phyloP scores from a whole-genome alignment of 2,797 vertebrate genomes.

The Tangara arthus region DNA sequence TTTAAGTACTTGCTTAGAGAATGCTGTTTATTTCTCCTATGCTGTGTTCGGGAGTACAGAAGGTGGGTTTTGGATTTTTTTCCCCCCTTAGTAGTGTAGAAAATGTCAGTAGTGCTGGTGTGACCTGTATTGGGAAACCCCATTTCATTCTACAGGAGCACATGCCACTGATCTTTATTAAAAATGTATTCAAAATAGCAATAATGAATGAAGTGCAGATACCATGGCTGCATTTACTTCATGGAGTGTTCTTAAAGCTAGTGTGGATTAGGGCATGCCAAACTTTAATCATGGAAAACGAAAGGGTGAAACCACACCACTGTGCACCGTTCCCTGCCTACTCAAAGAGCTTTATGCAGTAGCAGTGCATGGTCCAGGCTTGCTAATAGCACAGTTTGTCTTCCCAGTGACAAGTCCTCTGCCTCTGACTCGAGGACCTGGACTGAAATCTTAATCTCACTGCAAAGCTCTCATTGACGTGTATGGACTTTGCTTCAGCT shows the following conservation, averaged over 20 bases:
- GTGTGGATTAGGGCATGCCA: neutral
- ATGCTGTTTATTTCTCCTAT: neutral
- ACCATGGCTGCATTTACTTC: neutral
- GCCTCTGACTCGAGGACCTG: neutral
- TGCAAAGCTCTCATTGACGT: neutral
- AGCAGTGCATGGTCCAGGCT: neutral
- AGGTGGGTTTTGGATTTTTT: neutral
- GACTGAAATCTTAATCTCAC: slow-evolving; percentile 18
- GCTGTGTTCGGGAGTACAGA: neutral
- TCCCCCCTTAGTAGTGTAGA: fast-evolving
- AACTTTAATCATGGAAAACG: neutral
- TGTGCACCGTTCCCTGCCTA: neutral
- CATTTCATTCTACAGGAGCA: neutral
- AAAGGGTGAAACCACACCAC: neutral
- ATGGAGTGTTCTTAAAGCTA: neutral
- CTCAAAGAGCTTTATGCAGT: neutral
- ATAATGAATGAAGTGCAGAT: neutral
- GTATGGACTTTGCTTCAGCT: slow-evolving; percentile 12
- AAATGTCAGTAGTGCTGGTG: neutral
- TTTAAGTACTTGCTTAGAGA: neutral
- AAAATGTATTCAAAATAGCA: neutral
- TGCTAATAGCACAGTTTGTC: neutral
- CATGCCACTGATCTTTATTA: neutral
- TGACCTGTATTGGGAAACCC: neutral
- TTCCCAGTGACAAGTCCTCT: neutral